Evolutionary conservation across 2,888 invertebrate species (phyloP).

Genomic region (Xanthia togata): DNA sequence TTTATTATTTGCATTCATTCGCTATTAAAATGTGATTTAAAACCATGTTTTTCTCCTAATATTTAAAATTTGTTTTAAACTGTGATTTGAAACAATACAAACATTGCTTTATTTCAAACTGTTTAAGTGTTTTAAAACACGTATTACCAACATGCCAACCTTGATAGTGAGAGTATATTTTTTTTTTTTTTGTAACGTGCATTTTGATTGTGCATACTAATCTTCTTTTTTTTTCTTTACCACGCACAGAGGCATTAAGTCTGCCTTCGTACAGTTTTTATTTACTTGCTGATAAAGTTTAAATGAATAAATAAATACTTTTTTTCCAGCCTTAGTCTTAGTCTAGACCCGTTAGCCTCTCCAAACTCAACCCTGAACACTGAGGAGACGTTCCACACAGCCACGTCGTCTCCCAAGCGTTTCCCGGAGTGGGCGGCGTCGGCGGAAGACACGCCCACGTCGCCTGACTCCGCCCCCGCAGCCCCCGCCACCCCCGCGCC

Average conservation of each 20-base stretch:
- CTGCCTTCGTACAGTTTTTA: not conserved
- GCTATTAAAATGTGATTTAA: not conserved
- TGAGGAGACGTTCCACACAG: slow-evolving; percentile 95
- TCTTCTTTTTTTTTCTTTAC: not conserved
- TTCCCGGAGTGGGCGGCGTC: slow-evolving; percentile 68
- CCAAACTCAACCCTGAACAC: slow-evolving; percentile 86
- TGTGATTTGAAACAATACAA: no score
- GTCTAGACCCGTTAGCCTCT: slow-evolving; percentile 90
- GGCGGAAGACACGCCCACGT: slow-evolving; percentile 65
- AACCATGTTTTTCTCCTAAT: not conserved
- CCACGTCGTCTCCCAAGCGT: slow-evolving; percentile 88
- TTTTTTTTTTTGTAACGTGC: not conserved
- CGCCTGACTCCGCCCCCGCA: slow-evolving; percentile 58
- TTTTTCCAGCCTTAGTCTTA: slow-evolving; percentile 91
- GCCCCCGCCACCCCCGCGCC: slow-evolving; percentile 56
- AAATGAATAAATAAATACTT: no score
- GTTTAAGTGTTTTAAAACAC: no score
- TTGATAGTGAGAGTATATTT: not conserved
- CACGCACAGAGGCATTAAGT: not conserved
- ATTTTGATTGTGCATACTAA: not conserved
- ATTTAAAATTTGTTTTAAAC: no score
- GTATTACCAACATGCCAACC: no score
- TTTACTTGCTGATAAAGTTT: not conserved
- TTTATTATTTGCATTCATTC: no score
- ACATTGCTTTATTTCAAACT: no score